Percentiles rank a stretch among this genome's conserved stretches.
These are phyloP conservation scores for Vollenhovia emeryi DNA, from an alignment of 1,140 invertebrate genomes.

Conservation along the genomic window DNA sequence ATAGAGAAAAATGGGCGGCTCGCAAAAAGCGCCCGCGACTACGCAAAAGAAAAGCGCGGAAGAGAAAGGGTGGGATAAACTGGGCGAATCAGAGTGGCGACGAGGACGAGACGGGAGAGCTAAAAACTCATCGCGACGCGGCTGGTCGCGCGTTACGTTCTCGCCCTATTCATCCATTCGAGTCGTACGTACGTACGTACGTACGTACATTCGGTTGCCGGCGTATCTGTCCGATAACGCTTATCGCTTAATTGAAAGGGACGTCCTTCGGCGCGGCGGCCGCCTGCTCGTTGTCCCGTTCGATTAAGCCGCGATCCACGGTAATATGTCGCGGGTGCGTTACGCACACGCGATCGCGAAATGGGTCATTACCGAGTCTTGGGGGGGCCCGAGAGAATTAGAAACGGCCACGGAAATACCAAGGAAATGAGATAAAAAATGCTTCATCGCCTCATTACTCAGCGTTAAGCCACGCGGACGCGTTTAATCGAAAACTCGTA, in stretches of 20 bases:
- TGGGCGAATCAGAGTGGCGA: constrained; percentile 21
- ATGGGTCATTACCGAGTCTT: constrained; percentile 17
- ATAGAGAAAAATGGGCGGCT: constrained; percentile 48
- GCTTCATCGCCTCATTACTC: background rate
- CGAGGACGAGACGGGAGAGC: background rate
- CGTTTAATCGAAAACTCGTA: background rate
- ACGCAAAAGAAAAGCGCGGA: constrained; percentile 60
- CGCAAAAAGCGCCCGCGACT: constrained; percentile 55
- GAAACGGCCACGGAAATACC: background rate
- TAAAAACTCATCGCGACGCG: constrained; percentile 62
- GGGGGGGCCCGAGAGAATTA: background rate
- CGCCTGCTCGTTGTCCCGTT: constrained; percentile 64
- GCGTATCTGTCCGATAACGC: constrained; percentile 71
- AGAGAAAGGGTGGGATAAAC: constrained; percentile 54
- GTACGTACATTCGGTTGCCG: constrained; percentile 46
- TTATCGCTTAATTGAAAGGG: constrained; percentile 79
- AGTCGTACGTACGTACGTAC: constrained; percentile 49
- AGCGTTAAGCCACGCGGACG: background rate
- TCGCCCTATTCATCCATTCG: constrained; percentile 42
- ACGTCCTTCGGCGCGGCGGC: constrained; percentile 51
- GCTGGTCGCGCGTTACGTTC: constrained; percentile 51
- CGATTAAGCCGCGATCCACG: constrained; percentile 68
- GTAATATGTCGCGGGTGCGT: constrained; percentile 63
- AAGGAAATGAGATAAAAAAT: background rate
- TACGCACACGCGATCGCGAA: constrained; percentile 45